A percentile compares a stretch with the other conserved stretches of the same genome.
These are phyloP conservation scores for Megalopta genalis DNA, from an alignment of 1,140 invertebrate genomes.

Conservation along the genomic window DNA sequence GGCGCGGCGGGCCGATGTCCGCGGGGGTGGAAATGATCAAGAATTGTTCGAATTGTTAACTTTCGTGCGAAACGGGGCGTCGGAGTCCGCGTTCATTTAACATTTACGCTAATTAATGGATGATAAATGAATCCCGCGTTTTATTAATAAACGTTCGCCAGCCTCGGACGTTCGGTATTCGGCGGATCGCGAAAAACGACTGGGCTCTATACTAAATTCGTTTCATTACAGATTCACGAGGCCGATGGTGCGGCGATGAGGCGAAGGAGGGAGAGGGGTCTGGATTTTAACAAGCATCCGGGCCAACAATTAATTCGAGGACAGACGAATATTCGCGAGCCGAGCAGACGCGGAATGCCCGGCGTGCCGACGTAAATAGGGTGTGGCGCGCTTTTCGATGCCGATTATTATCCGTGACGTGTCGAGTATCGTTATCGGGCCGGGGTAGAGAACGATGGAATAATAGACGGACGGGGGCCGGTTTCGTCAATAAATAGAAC, in stretches of 20 bases:
- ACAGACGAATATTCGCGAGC: conserved; percentile 13
- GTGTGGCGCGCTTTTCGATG: neutral
- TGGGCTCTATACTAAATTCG: neutral
- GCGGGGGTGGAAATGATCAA: no score
- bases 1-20: no score
- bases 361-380: neutral
- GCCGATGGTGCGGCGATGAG: neutral
- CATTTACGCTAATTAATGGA: conserved; percentile 25
- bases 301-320: conserved; percentile 38
- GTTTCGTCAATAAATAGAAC: conserved; percentile 35
- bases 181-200: neutral
- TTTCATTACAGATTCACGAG: conserved; percentile 8
- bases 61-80: neutral
- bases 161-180: neutral
- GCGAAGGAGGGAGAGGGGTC: neutral
- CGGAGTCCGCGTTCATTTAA: neutral
- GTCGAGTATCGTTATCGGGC: conserved; percentile 33
- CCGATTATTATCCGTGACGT: conserved; percentile 36
- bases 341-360: neutral
- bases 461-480: conserved; percentile 22
- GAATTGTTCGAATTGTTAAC: conserved; percentile 3
- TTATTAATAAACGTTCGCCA: conserved; percentile 22
- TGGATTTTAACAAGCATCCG: conserved; percentile 15
- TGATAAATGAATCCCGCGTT: conserved; percentile 1
- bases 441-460: conserved; percentile 17